Evolutionary conservation across 2,888 invertebrate genomes (phyloP), one percentile per base, ranked within the genome.

Genomic region (Mesopsocus fuscifrons): DNA sequence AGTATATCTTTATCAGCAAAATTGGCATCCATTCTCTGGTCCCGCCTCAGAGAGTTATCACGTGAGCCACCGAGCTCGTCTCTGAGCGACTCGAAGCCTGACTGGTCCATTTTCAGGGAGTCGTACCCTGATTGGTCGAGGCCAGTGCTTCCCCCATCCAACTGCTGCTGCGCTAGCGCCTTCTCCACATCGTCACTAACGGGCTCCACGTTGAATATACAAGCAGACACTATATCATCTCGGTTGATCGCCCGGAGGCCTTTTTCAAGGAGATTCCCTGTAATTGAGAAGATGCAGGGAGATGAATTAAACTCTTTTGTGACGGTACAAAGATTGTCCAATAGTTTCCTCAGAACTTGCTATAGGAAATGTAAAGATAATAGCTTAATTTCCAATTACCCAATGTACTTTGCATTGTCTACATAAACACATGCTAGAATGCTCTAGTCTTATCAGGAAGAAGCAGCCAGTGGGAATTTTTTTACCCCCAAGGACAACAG

Each of bases 201-300:
- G 47, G 63, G 59, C 51, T 65, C 64, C 44, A 63, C 57, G 57
- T 64, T 55, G 54, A 59, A 76, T 51, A 82, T 77, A 60, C 85
- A 87, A 52, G 83, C 79, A 49, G 79, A 77, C 52, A 91, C 81
- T 42, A 94, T 89, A 59, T 94, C 92, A 55, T 88, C 88, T 52
- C 94, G 71, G 44, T 84, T 84, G 48, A 94, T 88, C 51, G 77
- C 73, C 53, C 77, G 74, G 34, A 94, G 66, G 2, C 87, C 89
- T 52, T 79, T 70, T 59, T 92, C 91, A 52, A 94, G 62, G 4
- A 77, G 74, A 53, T 74, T 77, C 38, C 69, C 72, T 66, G 55
- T 49, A 41, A 43, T 9, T 26, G n/a, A n/a, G n/a, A n/a, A n/a
- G n/a, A n/a, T n/a, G n/a, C n/a, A n/a, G n/a, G n/a, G 55, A 15